These are phyloP conservation scores for Bombus pyrosoma DNA, from an alignment of 1,140 invertebrate species.

Conservation along the genomic window DNA sequence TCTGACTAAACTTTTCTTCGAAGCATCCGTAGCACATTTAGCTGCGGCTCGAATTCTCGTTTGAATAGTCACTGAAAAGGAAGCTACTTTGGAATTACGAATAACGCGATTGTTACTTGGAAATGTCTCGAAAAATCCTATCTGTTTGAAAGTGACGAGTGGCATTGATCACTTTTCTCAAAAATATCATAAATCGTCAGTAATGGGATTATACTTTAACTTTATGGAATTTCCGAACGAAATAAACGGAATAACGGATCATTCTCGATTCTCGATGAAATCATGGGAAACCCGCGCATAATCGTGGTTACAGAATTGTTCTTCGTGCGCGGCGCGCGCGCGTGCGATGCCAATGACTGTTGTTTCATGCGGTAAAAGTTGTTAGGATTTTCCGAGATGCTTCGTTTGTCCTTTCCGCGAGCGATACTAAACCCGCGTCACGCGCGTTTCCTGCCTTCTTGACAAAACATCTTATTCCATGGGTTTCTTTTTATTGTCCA, in stretches of 20 bases:
- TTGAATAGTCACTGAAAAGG: neutral
- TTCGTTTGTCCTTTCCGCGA: conserved; percentile 18
- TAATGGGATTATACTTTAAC: neutral
- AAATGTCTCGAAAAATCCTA: neutral
- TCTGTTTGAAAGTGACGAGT: neutral
- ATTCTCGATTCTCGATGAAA: conserved; percentile 45
- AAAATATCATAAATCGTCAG: neutral
- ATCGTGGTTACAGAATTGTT: conserved; percentile 40
- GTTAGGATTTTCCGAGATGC: conserved; percentile 53
- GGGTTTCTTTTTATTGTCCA: neutral
- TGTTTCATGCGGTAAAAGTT: conserved; percentile 53
- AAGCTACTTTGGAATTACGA: neutral
- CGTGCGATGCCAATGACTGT: conserved; percentile 41
- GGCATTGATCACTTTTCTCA: neutral
- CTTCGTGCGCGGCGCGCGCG: neutral
- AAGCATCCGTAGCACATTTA: neutral
- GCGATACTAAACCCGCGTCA: neutral
- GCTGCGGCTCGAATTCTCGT: neutral
- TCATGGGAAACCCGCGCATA: conserved; percentile 58
- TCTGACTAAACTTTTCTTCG: conserved; percentile 38
- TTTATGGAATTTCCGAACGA: conserved; percentile 30
- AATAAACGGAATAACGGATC: neutral
- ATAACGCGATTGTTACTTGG: neutral
- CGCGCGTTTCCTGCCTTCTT: conserved; percentile 13
- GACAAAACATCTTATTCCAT: neutral